Evolutionary conservation across 2,113 vertebrate genomes (phyloP), one percentile per base, ranked within the genome.

Genomic region (Apus apus): DNA sequence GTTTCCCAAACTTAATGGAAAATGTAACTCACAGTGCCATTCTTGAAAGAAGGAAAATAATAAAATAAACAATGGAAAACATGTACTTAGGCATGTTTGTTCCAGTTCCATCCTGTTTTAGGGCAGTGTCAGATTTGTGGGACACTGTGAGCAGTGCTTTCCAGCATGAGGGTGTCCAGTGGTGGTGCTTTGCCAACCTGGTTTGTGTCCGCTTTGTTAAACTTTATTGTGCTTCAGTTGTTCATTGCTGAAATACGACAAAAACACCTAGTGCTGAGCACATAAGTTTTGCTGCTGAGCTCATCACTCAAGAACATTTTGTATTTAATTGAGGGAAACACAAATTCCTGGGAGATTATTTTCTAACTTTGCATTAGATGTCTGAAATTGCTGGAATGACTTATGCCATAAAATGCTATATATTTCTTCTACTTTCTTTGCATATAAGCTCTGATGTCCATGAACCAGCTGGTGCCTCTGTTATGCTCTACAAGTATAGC

Each of bases 1-100:
- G 15, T 87, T 97, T 92, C 70, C 34, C 70, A 91, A 95, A 93
- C 30, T 86, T 94, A 89, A 90, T 66, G 38, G 34, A 73, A 68
- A 95, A 81, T 40, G 10, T 12, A 50, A 72, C 25, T 77, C 36
- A 19, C 3, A 58, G 8, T 32, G 43, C 8, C 4, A 5, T 70
- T 81, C 40, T 58, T 87, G 16, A n/a, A 58, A 74, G 26, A 73
- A 73, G 0, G 0, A 0, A 3, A 16, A 15, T n/a, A 60, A 46
- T 43, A 23, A 51, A 15, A 9, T 4, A 61, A 43, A 32, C 4
- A 23, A 2, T 36, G 5, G 7, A 48, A 61, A 64, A 15, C 3
- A 22, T 21, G 6, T 30, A n/a, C 14, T 58, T 61, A 54, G 5
- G 20, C 11, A 48, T 9, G 3, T 2, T 65, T 13, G 62, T 77